Percentiles rank a stretch among this genome's conserved stretches.
Evolutionary conservation across 1,140 invertebrate species (phyloP).

Genomic region (Brachystomella parvula): DNA sequence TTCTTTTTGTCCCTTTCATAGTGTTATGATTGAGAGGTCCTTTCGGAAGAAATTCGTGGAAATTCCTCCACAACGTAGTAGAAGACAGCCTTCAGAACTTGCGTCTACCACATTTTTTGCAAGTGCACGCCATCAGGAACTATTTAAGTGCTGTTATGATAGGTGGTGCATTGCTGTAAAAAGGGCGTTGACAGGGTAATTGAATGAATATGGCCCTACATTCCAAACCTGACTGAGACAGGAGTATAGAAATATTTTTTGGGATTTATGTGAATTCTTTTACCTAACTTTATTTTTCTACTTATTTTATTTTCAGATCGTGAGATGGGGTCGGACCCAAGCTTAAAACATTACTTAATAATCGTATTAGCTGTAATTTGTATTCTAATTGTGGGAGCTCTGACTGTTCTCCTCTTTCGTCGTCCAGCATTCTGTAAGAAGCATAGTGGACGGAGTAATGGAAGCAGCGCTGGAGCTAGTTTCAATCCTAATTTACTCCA

Average conservation of each 20-base stretch:
- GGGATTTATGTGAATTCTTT: background rate
- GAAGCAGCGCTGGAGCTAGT: constrained; percentile 11
- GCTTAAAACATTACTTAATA: constrained; percentile 33
- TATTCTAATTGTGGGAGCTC: constrained; percentile 30
- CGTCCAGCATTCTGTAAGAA: constrained; percentile 38
- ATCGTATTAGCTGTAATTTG: constrained; percentile 31
- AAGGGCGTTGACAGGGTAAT: constrained; percentile 7
- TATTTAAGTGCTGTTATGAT: too few relatives aligned
- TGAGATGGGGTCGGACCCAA: constrained; percentile 1
- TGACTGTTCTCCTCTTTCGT: constrained; percentile 31
- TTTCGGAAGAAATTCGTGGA: too few relatives aligned
- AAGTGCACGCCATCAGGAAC: too few relatives aligned
- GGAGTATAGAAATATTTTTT: background rate
- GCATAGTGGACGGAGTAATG: constrained; percentile 13
- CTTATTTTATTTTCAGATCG: constrained; percentile 15
- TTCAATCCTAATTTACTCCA: constrained; percentile 4
- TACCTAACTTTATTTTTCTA: background rate
- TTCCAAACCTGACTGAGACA: too few relatives aligned
- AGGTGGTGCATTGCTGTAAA: too few relatives aligned
- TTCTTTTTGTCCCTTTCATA: too few relatives aligned
- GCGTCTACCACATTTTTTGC: too few relatives aligned
- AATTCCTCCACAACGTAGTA: too few relatives aligned
- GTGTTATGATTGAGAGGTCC: too few relatives aligned
- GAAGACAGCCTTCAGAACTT: too few relatives aligned
- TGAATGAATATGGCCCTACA: background rate